Base-by-base conservation (phyloP, 2,113 vertebrate species). In the Calonectris borealis region DNA sequence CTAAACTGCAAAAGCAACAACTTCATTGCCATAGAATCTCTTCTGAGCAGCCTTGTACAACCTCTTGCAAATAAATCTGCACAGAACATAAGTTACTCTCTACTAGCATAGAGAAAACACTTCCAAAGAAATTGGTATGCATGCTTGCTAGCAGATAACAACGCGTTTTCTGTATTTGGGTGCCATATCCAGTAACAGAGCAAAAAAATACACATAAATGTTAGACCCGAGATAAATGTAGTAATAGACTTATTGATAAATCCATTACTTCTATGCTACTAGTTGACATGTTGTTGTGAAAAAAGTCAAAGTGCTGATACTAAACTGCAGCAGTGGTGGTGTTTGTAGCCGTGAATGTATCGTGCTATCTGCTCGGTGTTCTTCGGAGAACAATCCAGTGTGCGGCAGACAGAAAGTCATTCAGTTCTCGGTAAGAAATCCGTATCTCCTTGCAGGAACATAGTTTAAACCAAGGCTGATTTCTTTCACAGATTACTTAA, bases 401-500 rank as follows among this genome's bases (percentile, higher is more conserved):
- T 75, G 78, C 26, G 2, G 1, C 57, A 58, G 65, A 68, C 19
- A 87, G 40, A 93, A 38, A 1, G 3, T 10, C 48, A 68, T 46
- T 40, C 57, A 60, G 26, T 6, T 90, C 86, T 76, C 4, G 15
- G 66, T 31, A 94, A 73, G 52, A 89, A 91, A 91, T 88, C 61
- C 58, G 15, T 25, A 25, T n/a, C 31, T 95, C n/a, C 54, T 51
- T 69, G 52, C 13, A 92, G 51, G 26, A 91, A 40, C 16, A 25
- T 4, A 4, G 64, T 54, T 75, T 95, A 97, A 97, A 95, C 20
- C 55, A 91, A 90, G 61, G 80, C n/a, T 15, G 14, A 84, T 82
- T 95, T 97, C 55, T 91, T 62, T 66, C 46, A 92, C n/a, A 66
- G 88, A 94, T 97, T 96, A 96, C 38, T 76, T 88, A 69, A 93